Base-by-base conservation (phyloP, 2,888 invertebrate genomes). In the Aporophyla lueneburgensis region DNA sequence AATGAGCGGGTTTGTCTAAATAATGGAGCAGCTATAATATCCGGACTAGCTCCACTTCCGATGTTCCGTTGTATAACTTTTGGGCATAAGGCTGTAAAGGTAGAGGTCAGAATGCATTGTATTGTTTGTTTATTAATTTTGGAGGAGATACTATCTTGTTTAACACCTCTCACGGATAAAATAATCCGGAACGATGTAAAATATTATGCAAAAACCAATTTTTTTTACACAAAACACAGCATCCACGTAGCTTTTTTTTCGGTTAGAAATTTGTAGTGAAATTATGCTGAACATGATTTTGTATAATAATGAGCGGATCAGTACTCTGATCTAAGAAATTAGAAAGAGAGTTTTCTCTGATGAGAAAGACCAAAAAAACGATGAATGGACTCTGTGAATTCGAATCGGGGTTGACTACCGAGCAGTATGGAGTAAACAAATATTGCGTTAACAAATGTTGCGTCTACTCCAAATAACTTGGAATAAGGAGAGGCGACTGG, bases 21-120 rank as follows among this genome's bases (percentile, higher is more conserved):
- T 86, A 83, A 87, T 86, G 77, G 88, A 72, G 54, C 16, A 40
- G 54, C 43, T 73, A 54, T 63, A 49, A 77, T 71, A 75, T 87
- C 88, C 86, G 88, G 78, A 54, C 12, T 16, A 33, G 43, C 27
- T 62, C 24, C 27, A 65, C 65, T 83, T 86, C 88, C 83, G 85
- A 81, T 80, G 77, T 68, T 76, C 53, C 56, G 51, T 66, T 66
- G 59, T 74, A n/a, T 66, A 46, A 62, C 27, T 74, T 74, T 81
- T 58, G 21, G 75, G 66, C 58, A 53, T 70, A 65, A 61, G 63
- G 56, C 12, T 59, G 49, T 3, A n/a, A 43, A 67, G 67, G 53
- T 61, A 12, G 65, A 86, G 86, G 87, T 87, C 72, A 72, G 2
- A 14, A 24, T 16, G 43, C 43, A 59, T 56, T 62, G 71, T 68